Conservation (phyloP, 2,113 vertebrate genomes). For the Gallinago undulata region DNA sequence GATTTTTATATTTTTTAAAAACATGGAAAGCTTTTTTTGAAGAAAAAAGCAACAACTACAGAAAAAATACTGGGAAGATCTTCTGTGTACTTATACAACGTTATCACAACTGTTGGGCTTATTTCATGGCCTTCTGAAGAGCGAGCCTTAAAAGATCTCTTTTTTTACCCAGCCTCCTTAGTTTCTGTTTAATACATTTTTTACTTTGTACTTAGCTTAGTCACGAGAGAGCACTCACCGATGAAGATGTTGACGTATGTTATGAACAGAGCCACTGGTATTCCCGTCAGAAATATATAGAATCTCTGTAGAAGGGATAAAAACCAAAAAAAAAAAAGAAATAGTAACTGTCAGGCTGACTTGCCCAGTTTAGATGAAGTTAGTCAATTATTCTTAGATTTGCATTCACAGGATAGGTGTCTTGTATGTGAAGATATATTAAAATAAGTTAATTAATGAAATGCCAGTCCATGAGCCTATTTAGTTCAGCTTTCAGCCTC, state of each 20-base stretch:
- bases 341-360: too few species aligned
- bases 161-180: background rate
- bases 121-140: background rate
- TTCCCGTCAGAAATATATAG: constrained; percentile 84
- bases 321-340: background rate
- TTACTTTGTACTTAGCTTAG: background rate
- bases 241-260: constrained; percentile 86
- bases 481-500: background rate
- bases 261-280: constrained; percentile 80
- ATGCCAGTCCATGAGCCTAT: background rate
- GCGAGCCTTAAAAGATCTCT: background rate
- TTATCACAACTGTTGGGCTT: background rate
- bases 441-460: background rate
- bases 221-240: constrained; percentile 77
- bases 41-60: background rate
- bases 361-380: background rate
- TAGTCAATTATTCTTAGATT: background rate
- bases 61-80: background rate
- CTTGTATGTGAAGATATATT: background rate
- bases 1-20: background rate
- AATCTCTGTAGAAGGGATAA: constrained; percentile 74
- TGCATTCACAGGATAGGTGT: background rate
- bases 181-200: background rate
- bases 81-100: background rate
- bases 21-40: background rate